Conservation (phyloP, 2,797 vertebrate species). For the Threskiornis aethiopicus region DNA sequence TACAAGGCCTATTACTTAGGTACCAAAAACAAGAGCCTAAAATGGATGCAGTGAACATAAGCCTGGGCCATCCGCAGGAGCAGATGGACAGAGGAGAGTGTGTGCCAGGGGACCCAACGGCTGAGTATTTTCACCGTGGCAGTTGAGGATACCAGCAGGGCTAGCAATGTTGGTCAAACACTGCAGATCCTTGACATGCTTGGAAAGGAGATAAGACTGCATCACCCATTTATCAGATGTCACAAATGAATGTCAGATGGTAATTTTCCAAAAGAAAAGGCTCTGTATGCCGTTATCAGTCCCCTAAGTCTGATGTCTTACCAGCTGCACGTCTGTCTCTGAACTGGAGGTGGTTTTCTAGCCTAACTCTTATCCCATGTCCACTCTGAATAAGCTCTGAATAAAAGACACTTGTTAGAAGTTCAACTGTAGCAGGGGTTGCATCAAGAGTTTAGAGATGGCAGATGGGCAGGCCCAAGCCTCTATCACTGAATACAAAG, state of each 20-base stretch:
- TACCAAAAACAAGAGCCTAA: not conserved
- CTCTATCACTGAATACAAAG: not conserved
- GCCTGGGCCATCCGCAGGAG: not conserved
- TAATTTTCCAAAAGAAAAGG: not conserved
- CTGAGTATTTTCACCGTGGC: not conserved
- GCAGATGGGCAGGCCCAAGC: not conserved
- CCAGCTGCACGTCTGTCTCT: conserved; percentile 39
- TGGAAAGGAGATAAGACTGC: not conserved
- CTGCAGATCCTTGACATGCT: not conserved
- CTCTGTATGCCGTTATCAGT: not conserved
- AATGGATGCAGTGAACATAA: not conserved
- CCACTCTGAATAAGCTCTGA: not conserved
- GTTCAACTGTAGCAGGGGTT: not conserved
- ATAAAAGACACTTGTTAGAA: conserved; percentile 35
- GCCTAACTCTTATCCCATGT: not conserved
- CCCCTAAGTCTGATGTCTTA: not conserved
- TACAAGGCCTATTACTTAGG: not conserved
- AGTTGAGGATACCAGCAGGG: not conserved
- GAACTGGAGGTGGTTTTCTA: conserved; percentile 17
- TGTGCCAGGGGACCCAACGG: not conserved
- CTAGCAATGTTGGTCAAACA: not conserved
- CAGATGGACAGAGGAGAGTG: not conserved
- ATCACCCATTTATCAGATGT: not conserved
- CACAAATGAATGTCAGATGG: conserved; percentile 28
- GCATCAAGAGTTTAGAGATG: not conserved